Evolutionary conservation across 1,140 invertebrate genomes (phyloP).

Genomic region (Tetramorium simillimum): DNA sequence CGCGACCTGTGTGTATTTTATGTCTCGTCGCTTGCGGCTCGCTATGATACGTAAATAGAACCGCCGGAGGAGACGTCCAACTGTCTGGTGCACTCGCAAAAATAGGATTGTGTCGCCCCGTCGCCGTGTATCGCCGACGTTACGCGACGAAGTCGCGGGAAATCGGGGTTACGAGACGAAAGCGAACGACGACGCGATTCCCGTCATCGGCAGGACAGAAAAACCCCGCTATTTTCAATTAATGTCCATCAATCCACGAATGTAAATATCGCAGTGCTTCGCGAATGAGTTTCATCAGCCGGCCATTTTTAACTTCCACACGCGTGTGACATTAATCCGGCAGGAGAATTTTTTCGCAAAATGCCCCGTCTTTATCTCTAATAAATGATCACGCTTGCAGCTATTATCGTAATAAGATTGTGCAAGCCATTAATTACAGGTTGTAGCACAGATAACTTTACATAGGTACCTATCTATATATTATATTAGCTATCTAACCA

Average conservation of each 20-base stretch:
- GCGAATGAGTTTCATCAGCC: background rate
- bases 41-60: constrained; percentile 72
- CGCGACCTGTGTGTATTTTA: constrained; percentile 36
- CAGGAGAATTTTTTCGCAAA: background rate
- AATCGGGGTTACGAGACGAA: constrained; percentile 57
- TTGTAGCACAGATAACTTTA: no score
- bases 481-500: no score
- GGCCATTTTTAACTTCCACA: background rate
- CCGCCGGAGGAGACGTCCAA: constrained; percentile 76
- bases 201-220: background rate
- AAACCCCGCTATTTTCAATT: constrained; percentile 9
- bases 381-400: background rate
- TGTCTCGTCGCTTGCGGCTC: constrained; percentile 59
- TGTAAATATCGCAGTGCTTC: background rate
- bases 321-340: background rate
- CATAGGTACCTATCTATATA: no score
- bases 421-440: background rate
- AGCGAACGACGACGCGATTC: background rate
- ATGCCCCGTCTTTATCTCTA: background rate
- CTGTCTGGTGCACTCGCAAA: constrained; percentile 79
- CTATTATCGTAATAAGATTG: background rate
- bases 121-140: constrained; percentile 52
- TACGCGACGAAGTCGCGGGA: constrained; percentile 37
- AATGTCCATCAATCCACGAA: constrained; percentile 7
- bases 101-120: constrained; percentile 76